These are phyloP conservation scores for Felis catus DNA, from an alignment of 2,113 vertebrate genomes.

Conservation along the genomic window DNA sequence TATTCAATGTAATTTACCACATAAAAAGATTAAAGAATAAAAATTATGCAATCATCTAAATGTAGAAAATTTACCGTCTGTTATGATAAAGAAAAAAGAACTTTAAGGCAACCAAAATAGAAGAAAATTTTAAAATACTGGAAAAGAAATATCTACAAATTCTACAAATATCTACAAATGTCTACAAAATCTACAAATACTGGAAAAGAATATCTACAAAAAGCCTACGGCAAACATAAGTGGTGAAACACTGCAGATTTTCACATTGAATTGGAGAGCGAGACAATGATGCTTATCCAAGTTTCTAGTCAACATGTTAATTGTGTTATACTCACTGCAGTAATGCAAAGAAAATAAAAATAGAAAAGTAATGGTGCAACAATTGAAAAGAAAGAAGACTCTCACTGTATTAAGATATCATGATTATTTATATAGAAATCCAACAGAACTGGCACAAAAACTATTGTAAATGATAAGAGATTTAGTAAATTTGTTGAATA, in stretches of 20 bases:
- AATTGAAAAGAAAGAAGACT: not conserved
- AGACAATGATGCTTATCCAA: not conserved
- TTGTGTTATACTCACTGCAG: not conserved
- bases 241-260: not conserved
- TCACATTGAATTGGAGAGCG: not conserved
- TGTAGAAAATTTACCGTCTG: not conserved
- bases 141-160: not conserved
- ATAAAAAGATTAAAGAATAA: not conserved
- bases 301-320: not conserved
- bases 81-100: not conserved
- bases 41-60: not conserved
- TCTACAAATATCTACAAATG: not conserved
- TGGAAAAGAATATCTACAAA: not conserved
- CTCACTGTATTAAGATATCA: not conserved
- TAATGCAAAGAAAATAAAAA: not conserved
- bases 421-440: not conserved
- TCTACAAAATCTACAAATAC: not conserved
- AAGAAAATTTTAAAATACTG: not conserved
- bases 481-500: not conserved
- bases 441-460: not conserved
- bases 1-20: not conserved
- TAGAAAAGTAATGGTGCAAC: not conserved
- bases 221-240: not conserved
- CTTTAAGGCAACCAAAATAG: not conserved
- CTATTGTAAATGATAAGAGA: not conserved